A percentile compares a stretch with the other conserved stretches of the same genome.
These are phyloP conservation scores for Acanthopagrus latus DNA, from an alignment of 2,797 vertebrate genomes.

Conservation along the genomic window DNA sequence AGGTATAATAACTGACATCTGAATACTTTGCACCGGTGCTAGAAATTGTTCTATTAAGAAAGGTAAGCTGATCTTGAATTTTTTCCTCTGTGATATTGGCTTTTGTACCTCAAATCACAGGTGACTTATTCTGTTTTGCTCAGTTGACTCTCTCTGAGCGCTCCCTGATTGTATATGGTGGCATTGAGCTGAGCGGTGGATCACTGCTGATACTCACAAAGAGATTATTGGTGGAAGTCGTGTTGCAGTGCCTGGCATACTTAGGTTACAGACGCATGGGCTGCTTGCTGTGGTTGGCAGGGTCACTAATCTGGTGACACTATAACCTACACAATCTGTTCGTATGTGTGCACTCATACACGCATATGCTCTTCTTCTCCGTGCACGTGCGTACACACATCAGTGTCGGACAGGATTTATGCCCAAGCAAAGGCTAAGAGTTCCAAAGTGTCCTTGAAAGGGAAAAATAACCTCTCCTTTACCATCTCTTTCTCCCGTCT, in stretches of 20 bases:
- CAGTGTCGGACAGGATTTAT: conserved; percentile 61
- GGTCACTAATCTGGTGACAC: conserved; percentile 56
- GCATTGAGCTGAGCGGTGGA: conserved; percentile 43
- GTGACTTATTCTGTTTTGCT: conserved; percentile 60
- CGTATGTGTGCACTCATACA: conserved; percentile 1
- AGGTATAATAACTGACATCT: conserved; percentile 81
- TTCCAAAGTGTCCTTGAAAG: conserved; percentile 60
- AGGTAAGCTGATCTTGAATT: conserved; percentile 70
- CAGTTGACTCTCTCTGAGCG: conserved; percentile 44
- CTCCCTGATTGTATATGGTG: conserved; percentile 50
- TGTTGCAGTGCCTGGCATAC: conserved; percentile 25
- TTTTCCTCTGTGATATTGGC: conserved; percentile 55
- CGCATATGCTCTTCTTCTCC: conserved; percentile 16
- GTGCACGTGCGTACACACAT: conserved; percentile 35
- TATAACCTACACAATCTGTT: conserved; percentile 57
- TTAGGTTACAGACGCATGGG: conserved; percentile 36
- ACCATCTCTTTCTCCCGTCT: conserved; percentile 22
- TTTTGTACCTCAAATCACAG: conserved; percentile 73
- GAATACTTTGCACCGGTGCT: conserved; percentile 72
- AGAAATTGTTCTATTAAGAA: conserved; percentile 72
- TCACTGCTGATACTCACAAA: conserved; percentile 56
- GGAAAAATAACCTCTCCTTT: conserved; percentile 22
- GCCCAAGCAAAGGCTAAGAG: conserved; percentile 54
- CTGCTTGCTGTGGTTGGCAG: conserved; percentile 27
- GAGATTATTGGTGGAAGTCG: conserved; percentile 45